These are phyloP conservation scores for Loxodonta africana DNA, from an alignment of 2,113 vertebrate species.

Conservation along the genomic window DNA sequence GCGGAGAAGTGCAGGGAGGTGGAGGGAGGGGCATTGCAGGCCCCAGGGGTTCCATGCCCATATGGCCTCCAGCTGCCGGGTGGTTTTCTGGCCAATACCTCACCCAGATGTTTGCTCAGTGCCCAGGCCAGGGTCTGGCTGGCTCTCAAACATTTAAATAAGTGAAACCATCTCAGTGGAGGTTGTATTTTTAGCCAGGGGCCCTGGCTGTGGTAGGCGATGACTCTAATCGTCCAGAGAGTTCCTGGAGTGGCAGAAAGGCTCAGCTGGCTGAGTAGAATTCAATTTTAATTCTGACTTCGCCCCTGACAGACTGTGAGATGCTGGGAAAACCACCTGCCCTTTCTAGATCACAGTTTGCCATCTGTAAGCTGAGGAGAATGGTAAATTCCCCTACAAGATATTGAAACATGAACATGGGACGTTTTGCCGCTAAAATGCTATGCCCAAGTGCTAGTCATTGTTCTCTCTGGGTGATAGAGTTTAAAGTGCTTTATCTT, in stretches of 20 bases:
- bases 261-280: not conserved
- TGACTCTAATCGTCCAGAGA: not conserved
- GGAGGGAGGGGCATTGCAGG: not conserved
- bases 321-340: not conserved
- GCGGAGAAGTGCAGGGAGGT: not conserved
- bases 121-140: constrained; percentile 41
- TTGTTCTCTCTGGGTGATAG: not conserved
- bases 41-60: not conserved
- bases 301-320: not conserved
- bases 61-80: constrained; percentile 55
- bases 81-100: not conserved
- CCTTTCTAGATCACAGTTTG: not conserved
- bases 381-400: not conserved
- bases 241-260: not conserved
- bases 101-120: constrained; percentile 56
- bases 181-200: constrained; percentile 40
- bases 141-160: constrained; percentile 45
- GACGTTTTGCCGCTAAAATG: not conserved
- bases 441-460: no score
- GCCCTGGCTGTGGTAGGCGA: not conserved
- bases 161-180: constrained; percentile 31
- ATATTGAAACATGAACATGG: not conserved
- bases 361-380: not conserved
- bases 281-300: not conserved
- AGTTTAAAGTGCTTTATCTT: not conserved